Conservation (phyloP, 2,113 vertebrate species). For the Muntiacus muntjak region DNA sequence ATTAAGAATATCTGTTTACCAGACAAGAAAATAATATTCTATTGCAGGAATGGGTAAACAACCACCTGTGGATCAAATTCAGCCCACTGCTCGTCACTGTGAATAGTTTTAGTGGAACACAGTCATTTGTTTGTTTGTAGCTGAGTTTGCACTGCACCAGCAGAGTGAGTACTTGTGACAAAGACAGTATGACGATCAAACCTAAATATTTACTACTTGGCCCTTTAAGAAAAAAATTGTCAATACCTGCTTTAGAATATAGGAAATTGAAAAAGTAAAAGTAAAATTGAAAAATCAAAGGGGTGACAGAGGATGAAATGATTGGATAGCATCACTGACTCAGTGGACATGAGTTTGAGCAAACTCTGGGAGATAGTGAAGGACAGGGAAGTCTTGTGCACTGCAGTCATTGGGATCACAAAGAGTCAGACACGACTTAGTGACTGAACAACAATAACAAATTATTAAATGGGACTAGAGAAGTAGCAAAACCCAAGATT, state of each 20-base stretch:
- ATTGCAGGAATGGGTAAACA: neutral
- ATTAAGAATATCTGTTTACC: neutral
- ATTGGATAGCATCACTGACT: neutral
- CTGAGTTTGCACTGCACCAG: neutral
- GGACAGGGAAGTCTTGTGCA: neutral
- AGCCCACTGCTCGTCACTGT: neutral
- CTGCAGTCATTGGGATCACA: neutral
- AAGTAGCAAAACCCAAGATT: constrained; percentile 3
- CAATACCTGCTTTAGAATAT: neutral
- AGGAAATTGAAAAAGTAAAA: neutral
- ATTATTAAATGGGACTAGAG: neutral
- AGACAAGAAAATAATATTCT: neutral
- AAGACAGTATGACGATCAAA: neutral
- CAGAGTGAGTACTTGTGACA: neutral
- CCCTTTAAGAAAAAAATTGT: neutral
- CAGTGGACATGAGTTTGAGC: neutral
- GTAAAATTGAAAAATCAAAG: neutral
- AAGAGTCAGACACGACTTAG: neutral
- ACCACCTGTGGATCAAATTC: neutral
- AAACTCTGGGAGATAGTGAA: neutral
- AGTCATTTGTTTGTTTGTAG: neutral
- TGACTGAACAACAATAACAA: neutral
- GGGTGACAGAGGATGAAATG: neutral
- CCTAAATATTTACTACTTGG: neutral
- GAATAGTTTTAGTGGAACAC: neutral